These are phyloP conservation scores for Sphinx pinastri DNA, from an alignment of 2,888 invertebrate genomes.

Conservation along the genomic window DNA sequence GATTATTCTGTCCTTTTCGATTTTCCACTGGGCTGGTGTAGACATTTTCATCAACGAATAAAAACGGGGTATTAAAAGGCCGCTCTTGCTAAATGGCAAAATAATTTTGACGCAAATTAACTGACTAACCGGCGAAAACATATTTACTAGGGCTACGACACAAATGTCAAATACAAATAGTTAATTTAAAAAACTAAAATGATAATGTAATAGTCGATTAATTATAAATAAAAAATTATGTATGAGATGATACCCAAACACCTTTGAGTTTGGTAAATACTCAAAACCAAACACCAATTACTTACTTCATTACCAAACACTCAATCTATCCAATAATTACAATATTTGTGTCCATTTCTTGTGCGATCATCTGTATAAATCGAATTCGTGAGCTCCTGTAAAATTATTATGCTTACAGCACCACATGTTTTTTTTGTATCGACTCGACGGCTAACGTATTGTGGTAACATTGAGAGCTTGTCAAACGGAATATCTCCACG, in stretches of 20 bases:
- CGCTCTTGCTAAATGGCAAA: slow-evolving; percentile 30
- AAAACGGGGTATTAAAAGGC: slow-evolving; percentile 35
- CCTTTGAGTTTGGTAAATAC: too few relatives aligned
- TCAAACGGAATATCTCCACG: slow-evolving; percentile 72
- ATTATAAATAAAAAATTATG: too few relatives aligned
- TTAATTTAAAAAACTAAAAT: too few relatives aligned
- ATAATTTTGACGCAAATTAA: slow-evolving; percentile 38
- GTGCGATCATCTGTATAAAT: neutral
- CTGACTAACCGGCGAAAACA: slow-evolving; percentile 42
- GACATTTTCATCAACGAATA: slow-evolving; percentile 67
- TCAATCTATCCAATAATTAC: too few relatives aligned
- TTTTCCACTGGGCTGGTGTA: slow-evolving; percentile 68
- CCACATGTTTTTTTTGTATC: too few relatives aligned
- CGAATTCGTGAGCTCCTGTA: too few relatives aligned
- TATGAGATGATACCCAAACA: too few relatives aligned
- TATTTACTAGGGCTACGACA: slow-evolving; percentile 1
- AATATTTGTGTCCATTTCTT: too few relatives aligned
- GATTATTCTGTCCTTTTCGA: slow-evolving; percentile 80
- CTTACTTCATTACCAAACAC: too few relatives aligned
- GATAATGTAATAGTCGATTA: neutral
- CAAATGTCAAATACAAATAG: neutral
- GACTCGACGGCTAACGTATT: neutral
- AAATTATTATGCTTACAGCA: neutral
- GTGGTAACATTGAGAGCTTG: slow-evolving; percentile 36
- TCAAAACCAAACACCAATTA: too few relatives aligned